Conservation (phyloP, 2,113 vertebrate genomes). For the Mormyrus lacerda region DNA sequence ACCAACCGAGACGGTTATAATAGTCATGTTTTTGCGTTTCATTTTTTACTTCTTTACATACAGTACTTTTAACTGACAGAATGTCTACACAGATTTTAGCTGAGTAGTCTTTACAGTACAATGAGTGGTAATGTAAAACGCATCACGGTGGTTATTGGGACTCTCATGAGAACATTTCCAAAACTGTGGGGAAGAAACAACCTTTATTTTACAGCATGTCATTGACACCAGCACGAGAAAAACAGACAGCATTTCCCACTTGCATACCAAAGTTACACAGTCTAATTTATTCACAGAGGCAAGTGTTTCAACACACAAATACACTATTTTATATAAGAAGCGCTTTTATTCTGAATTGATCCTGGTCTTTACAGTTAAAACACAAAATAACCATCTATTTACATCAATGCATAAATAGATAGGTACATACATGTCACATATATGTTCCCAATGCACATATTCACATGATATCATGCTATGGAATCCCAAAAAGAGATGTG, state of each 20-base stretch:
- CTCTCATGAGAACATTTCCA: background rate
- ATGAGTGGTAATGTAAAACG: background rate
- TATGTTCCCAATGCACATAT: slow-evolving; percentile 64
- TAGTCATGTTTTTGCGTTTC: background rate
- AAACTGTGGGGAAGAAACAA: slow-evolving; percentile 2
- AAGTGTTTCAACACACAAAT: slow-evolving; percentile 34
- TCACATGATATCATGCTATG: slow-evolving; percentile 60
- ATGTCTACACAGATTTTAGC: background rate
- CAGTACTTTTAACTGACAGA: slow-evolving; percentile 11
- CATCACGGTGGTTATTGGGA: background rate
- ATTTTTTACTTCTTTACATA: background rate
- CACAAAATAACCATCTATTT: slow-evolving; percentile 60
- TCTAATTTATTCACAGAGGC: background rate
- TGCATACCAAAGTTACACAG: slow-evolving; percentile 4
- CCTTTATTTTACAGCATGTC: background rate
- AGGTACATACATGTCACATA: slow-evolving; percentile 65
- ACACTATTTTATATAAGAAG: slow-evolving; percentile 46
- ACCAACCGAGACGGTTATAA: background rate
- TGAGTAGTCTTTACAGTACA: background rate
- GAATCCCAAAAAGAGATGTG: slow-evolving; percentile 54
- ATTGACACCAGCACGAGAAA: slow-evolving; percentile 13
- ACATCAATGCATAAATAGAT: slow-evolving; percentile 58
- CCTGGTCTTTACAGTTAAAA: slow-evolving; percentile 51
- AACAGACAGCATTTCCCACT: slow-evolving; percentile 16
- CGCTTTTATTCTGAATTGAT: slow-evolving; percentile 56